A percentile compares a stretch with the other conserved stretches of the same genome.
Conservation (phyloP, 1,140 invertebrate genomes). For the Cardiocondyla obscurior region DNA sequence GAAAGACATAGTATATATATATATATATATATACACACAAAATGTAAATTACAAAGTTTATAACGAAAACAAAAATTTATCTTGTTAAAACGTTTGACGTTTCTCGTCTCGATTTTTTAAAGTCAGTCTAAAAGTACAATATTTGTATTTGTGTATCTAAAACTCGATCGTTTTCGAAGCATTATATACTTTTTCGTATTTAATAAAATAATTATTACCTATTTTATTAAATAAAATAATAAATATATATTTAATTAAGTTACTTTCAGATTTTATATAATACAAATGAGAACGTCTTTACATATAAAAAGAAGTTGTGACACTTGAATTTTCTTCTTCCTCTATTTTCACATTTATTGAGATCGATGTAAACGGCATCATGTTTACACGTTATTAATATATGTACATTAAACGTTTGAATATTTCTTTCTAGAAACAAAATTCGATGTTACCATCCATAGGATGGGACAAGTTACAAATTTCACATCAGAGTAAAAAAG, state of each 20-base stretch:
- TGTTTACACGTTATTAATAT: constrained; percentile 36
- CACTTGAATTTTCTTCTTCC: neutral
- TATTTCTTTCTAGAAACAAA: constrained; percentile 28
- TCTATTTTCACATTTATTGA: constrained; percentile 27
- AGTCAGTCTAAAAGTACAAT: neutral
- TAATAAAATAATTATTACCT: no score
- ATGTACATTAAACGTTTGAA: constrained; percentile 2
- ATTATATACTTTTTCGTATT: neutral
- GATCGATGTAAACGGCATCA: constrained; percentile 6
- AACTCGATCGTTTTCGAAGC: neutral
- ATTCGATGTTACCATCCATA: neutral
- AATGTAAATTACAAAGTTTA: constrained; percentile 12
- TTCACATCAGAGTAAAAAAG: constrained; percentile 22
- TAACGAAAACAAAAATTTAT: neutral
- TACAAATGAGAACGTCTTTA: neutral
- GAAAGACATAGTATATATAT: neutral
- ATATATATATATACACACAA: constrained; percentile 1
- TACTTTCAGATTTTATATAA: neutral
- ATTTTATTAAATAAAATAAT: constrained; percentile 12
- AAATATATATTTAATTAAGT: neutral
- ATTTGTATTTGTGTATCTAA: neutral
- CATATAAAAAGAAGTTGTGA: neutral
- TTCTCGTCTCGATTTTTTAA: neutral
- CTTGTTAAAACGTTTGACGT: neutral
- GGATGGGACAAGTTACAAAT: constrained; percentile 22